Base-by-base conservation (phyloP, 2,888 invertebrate species). In the Ceramica pisi region DNA sequence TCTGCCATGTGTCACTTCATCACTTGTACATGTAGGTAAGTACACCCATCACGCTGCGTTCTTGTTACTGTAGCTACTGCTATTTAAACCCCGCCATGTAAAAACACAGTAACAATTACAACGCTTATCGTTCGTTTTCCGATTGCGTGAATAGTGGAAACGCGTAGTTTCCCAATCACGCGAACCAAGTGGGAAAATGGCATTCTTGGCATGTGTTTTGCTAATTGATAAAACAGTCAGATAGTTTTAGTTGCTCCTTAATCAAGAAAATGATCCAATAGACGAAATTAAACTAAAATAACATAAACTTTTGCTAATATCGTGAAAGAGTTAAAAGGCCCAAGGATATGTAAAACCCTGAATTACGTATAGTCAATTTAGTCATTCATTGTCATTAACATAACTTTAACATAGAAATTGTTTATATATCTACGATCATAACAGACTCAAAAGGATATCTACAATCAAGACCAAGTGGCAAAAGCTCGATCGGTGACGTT, bases 71-170 rank as follows among this genome's bases (percentile, higher is more conserved):
- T 23, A 1, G 7, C 14, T 21, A 6, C 23, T 1, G 4, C 38
- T 51, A n/a, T 19, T 48, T 23, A n/a, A 56, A 14, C 14, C 16
- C 6, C 16, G 19, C 35, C 16, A 10, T 31, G n/a, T 62, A 62
- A 62, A 77, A 74, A 59, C 59, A 56, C 35, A 66, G 21, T 66
- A 75, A 46, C 56, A 65, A 73, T 48, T 50, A 67, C 35, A 62
- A 60, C n/a, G 26, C 19, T 23, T 59, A 53, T 56, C 66, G 63
- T 75, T 56, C 14, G 55, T 65, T 64, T 77, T 53, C 56, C 51
- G 56, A 81, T 67, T 64, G 72, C 79, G 67, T 81, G 78, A 48
- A 50, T 53, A 31, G 71, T 67, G 78, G 67, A 79, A 79, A 81
- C 26, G 2, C 10, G 23, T 53, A 12, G 31, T 71, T 81, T 67